Evolutionary conservation across 2,888 invertebrate species (phyloP), one percentile per base, ranked within the genome.

Genomic region (Drosophila pseudotakahashii): DNA sequence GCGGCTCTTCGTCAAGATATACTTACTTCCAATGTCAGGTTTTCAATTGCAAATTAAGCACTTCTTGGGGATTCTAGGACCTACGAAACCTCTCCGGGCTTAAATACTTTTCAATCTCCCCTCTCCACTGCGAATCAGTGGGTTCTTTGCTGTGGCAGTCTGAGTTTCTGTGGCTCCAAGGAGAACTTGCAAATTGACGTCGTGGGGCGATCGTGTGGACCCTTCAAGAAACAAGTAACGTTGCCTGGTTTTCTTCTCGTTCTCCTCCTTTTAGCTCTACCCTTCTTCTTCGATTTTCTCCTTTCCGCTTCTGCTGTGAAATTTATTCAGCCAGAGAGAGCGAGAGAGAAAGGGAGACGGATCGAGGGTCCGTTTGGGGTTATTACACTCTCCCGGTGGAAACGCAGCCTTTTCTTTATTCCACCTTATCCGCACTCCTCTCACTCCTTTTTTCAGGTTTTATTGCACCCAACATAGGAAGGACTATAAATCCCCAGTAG

Each of bases 111-210:
- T 13, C 1, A 9, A 30, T 3, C 61, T 9, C 4, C 30, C 37
- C 45, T 61, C 61, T 36, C 5, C 5, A 11, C 30, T 13, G 30
- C 45, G 32, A 45, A 47, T 61, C 61, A 62, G 61, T 45, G 45
- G 61, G 37, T 47, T 61, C 62, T 37, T 37, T 10, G 26, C 30
- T 19, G 59, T 62, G 4, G 53, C 48, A 36, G 34, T 10, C 54
- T n/a, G 37, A 34, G 48, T 66, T 32, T 52, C 64, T 50, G 54
- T 53, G 68, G 68, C 70, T 55, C 45, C 74, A 69, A 71, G 80
- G 52, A 80, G 71, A 86, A 78, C 87, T 83, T 86, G 84, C 84
- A 81, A 87, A 81, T 81, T 81, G 81, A 78, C 87, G 74, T 83
- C 73, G 84, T 70, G 84, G 76, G 73, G 83, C 76, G 69, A 75